These are phyloP conservation scores for Rousettus leschenaultii DNA, from an alignment of 2,113 vertebrate species.

Conservation along the genomic window DNA sequence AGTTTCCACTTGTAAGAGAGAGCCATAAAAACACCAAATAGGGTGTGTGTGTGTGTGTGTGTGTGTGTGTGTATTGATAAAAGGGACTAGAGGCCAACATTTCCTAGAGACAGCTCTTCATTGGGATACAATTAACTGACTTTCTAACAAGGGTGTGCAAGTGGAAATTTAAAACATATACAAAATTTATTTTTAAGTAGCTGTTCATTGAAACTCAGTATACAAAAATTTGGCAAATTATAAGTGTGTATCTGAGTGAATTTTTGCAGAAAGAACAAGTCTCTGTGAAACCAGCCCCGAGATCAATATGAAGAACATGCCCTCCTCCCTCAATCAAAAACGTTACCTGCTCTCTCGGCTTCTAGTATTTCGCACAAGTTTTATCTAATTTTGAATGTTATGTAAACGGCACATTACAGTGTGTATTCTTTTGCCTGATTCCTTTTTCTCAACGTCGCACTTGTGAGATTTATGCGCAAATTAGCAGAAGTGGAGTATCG, in stretches of 20 bases:
- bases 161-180: not conserved
- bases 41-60: too few species aligned
- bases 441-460: not conserved
- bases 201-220: not conserved
- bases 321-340: not conserved
- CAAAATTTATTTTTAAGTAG: not conserved
- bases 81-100: not conserved
- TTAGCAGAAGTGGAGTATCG: not conserved
- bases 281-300: not conserved
- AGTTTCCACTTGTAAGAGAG: not conserved
- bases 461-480: not conserved
- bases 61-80: not conserved
- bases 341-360: not conserved
- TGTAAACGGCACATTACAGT: too few species aligned
- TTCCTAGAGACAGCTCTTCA: not conserved
- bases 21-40: not conserved
- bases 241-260: not conserved
- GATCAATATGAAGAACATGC: not conserved
- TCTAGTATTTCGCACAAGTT: not conserved
- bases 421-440: not conserved
- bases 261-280: not conserved
- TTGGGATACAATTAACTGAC: not conserved
- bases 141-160: not conserved
- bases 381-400: not conserved
- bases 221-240: not conserved